These are phyloP conservation scores for Bettongia penicillata DNA, from an alignment of 2,113 vertebrate genomes.

Conservation along the genomic window DNA sequence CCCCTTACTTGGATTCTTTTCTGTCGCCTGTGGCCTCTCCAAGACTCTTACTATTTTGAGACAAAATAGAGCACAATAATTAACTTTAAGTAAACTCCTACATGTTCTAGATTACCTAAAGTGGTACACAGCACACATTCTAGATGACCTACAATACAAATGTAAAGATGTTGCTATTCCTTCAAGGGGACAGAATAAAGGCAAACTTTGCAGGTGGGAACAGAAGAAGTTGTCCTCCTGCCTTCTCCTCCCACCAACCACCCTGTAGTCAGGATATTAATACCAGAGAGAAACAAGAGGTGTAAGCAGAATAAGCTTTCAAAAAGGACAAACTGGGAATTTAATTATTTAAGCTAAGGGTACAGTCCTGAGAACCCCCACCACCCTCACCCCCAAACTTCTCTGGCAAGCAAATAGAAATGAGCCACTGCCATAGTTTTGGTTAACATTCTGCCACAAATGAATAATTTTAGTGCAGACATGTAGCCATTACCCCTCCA, in stretches of 20 bases:
- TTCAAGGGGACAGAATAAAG: neutral
- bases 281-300: neutral
- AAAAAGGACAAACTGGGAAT: slow-evolving; percentile 49
- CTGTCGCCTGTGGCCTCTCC: neutral
- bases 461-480: slow-evolving; percentile 53
- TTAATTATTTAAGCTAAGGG: slow-evolving; percentile 30
- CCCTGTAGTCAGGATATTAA: neutral
- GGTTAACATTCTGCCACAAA: slow-evolving; percentile 33
- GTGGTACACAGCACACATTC: neutral
- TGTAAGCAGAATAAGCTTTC: slow-evolving; percentile 14
- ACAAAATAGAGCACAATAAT: neutral
- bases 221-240: neutral
- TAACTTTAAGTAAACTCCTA: neutral
- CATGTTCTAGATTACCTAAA: neutral
- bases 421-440: slow-evolving; percentile 49
- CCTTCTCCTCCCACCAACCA: neutral
- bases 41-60: neutral
- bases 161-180: neutral
- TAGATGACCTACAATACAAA: neutral
- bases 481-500: slow-evolving; percentile 3
- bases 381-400: neutral
- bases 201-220: neutral
- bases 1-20: neutral
- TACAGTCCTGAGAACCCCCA: neutral
- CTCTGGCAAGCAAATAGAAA: neutral